Conservation (phyloP, 1,140 invertebrate genomes). For the Drosophila tani region DNA sequence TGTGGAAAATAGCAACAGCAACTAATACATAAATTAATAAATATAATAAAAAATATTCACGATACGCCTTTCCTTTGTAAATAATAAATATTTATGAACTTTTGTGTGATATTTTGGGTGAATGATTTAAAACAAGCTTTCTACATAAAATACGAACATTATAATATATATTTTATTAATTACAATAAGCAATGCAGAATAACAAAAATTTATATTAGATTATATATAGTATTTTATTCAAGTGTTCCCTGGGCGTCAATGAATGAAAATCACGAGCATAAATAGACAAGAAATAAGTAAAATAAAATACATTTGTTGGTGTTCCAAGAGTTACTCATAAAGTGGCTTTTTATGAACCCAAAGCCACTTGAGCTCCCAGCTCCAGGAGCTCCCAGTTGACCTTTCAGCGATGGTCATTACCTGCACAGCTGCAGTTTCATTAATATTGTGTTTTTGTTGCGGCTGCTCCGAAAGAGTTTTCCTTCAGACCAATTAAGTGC, state of each 20-base stretch:
- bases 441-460: slow-evolving; percentile 41
- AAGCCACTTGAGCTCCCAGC: slow-evolving; percentile 20
- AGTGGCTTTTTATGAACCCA: slow-evolving; percentile 45
- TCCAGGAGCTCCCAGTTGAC: slow-evolving; percentile 38
- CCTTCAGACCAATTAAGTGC: slow-evolving; percentile 48
- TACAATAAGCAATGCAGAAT: too few relatives aligned
- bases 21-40: too few relatives aligned
- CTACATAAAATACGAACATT: too few relatives aligned
- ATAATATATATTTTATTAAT: too few relatives aligned
- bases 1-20: too few relatives aligned
- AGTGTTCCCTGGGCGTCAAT: slow-evolving; percentile 1
- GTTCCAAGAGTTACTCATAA: slow-evolving; percentile 23
- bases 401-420: slow-evolving; percentile 47
- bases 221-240: background rate
- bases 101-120: too few relatives aligned
- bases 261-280: slow-evolving; percentile 10
- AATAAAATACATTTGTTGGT: slow-evolving; percentile 3
- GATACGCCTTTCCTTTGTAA: too few relatives aligned
- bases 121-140: too few relatives aligned
- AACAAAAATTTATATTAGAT: too few relatives aligned
- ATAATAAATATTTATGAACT: too few relatives aligned
- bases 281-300: slow-evolving; percentile 9
- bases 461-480: slow-evolving; percentile 20
- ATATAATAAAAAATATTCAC: too few relatives aligned
- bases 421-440: slow-evolving; percentile 59